phyloP scores from a whole-genome alignment of 1,140 invertebrate genomes.

The Drosophila baimaii region DNA sequence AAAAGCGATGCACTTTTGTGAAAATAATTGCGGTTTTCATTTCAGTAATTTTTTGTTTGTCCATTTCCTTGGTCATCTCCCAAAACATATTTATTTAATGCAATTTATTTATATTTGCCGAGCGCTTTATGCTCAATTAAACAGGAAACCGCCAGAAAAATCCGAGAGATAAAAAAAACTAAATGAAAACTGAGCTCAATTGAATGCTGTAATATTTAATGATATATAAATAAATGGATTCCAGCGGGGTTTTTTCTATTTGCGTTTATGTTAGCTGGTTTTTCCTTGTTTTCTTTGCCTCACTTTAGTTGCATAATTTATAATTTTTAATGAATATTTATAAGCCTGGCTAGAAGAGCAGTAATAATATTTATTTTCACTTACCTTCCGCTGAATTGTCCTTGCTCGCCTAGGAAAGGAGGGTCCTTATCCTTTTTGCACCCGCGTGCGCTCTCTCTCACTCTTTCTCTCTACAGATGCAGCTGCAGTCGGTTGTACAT shows the following conservation, averaged over 20 bases:
- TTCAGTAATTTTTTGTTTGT: constrained; percentile 23
- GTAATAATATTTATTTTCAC: constrained; percentile 64
- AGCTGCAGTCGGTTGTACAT: constrained; percentile 59
- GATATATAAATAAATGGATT: constrained; percentile 28
- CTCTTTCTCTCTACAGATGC: constrained; percentile 34
- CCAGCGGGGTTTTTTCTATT: constrained; percentile 13
- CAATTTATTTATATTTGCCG: constrained; percentile 56
- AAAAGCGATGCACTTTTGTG: constrained; percentile 26
- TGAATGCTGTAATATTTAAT: constrained; percentile 34
- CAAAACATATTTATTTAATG: constrained; percentile 46
- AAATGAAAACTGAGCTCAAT: constrained; percentile 13
- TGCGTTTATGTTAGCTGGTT: neutral
- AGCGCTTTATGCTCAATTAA: constrained; percentile 46
- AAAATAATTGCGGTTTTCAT: constrained; percentile 54
- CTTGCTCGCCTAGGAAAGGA: constrained; percentile 9
- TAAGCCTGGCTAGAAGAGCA: constrained; percentile 5
- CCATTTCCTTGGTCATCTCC: neutral
- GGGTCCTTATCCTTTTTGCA: constrained; percentile 18
- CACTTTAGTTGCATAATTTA: constrained; percentile 32
- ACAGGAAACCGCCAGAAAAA: constrained; percentile 24
- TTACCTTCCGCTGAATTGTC: constrained; percentile 51
- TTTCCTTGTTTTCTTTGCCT: neutral
- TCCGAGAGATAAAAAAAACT: constrained; percentile 4
- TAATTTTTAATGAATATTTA: constrained; percentile 63
- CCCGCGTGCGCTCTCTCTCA: constrained; percentile 14